Evolutionary conservation across 2,113 vertebrate genomes (phyloP).

Genomic region (Pao palembangensis): DNA sequence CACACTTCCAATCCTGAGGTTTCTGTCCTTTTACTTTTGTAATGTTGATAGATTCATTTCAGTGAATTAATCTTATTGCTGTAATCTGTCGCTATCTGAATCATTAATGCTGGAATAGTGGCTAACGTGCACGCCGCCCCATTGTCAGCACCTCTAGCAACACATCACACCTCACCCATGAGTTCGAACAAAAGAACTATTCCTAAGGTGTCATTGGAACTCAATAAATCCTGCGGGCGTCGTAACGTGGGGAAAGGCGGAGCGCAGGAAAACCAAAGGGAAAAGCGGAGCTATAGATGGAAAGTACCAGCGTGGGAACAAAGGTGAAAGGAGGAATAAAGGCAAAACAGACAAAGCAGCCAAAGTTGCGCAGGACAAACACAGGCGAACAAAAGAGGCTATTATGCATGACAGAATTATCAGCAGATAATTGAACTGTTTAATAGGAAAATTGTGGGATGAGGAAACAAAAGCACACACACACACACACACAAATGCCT

Average conservation of each 20-base stretch:
- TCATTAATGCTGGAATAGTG: slow-evolving; percentile 26
- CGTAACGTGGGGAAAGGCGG: slow-evolving; percentile 34
- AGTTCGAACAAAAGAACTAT: slow-evolving; percentile 33
- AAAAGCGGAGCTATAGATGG: slow-evolving; percentile 4
- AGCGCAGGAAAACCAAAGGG: slow-evolving; percentile 42
- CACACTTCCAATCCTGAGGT: neutral
- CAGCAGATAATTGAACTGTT: slow-evolving; percentile 7
- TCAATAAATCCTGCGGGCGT: slow-evolving; percentile 19
- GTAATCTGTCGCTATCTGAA: neutral
- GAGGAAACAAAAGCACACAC: slow-evolving; percentile 15
- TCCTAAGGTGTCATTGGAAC: slow-evolving; percentile 51
- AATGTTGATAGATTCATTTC: too few species aligned
- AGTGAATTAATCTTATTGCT: too few species aligned
- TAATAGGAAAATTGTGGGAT: slow-evolving; percentile 28
- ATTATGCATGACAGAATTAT: slow-evolving; percentile 11
- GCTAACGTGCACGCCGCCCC: slow-evolving; percentile 7
- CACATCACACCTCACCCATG: slow-evolving; percentile 9
- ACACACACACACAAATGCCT: slow-evolving; percentile 24
- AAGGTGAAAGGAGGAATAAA: neutral
- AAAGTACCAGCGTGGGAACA: slow-evolving; percentile 2
- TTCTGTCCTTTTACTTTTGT: too few species aligned
- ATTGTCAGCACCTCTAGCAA: neutral
- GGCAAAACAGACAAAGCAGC: neutral
- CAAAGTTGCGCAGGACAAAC: neutral
- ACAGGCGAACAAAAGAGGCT: slow-evolving; percentile 6